Evolutionary conservation across 2,113 vertebrate genomes (phyloP), one percentile per base, ranked within the genome.

Genomic region (Penelope pileata): DNA sequence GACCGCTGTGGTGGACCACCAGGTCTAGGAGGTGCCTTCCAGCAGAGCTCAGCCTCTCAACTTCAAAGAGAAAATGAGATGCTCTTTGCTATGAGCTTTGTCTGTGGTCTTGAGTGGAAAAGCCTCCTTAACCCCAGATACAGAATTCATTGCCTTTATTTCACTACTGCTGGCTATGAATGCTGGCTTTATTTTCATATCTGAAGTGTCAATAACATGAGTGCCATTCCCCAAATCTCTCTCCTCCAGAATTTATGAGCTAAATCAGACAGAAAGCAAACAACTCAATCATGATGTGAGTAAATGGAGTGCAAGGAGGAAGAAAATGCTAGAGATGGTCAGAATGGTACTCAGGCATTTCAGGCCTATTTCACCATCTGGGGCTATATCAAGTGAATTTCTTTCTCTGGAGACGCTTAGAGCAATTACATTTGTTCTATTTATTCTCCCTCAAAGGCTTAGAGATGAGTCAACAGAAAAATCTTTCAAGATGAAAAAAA

Each of bases 381-480:
- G 67, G 91, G 78, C 79, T 94, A 64, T 86, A 90, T 81, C 60
- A 73, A 86, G 63, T 51, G 74, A 84, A 32, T 48, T 69, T 92
- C 70, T 56, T 87, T 88, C 77, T 90, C 75, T 73, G 72, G 79
- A 97, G 78, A 92, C 70, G 72, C 79, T 90, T 75, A 30, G 58
- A 96, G 90, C 92, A 95, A 93, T 95, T 95, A 81, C 67, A 86
- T 78, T 93, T 83, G 67, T 83, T 95, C 90, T 97, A 95, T 96
- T 96, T 96, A 90, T 88, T 96, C 88, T 83, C 69, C 90, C 84
- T 63, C 72, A 90, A 92, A 96, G 88, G 23, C 91, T 59, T 27
- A 30, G 74, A 73, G 93, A 97, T 95, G 96, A 97, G 93, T 95
- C 92, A 97, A 96, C 87, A 95, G 66, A 91, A 93, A 95, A 93